phyloP scores from a whole-genome alignment of 1,140 invertebrate species.

The Euwallacea similis region DNA sequence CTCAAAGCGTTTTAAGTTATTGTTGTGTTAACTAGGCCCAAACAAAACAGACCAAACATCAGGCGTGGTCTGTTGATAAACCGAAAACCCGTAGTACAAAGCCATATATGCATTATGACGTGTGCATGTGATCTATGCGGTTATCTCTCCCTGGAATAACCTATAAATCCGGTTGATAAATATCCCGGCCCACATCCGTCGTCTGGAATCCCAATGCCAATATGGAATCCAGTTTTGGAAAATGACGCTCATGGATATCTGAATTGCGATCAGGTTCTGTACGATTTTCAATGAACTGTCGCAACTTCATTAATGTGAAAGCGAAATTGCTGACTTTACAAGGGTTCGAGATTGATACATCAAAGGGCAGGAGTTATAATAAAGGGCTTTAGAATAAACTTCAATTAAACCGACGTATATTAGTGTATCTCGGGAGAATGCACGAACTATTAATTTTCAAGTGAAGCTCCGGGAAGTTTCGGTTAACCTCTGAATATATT shows the following conservation, averaged over 20 bases:
- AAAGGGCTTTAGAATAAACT: constrained; percentile 8
- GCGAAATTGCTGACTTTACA: not conserved
- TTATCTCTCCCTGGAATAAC: not conserved
- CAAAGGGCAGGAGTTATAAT: constrained; percentile 1
- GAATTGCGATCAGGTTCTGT: not conserved
- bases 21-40: no score
- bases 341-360: not conserved
- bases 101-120: not conserved
- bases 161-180: constrained; percentile 4
- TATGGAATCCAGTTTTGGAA: constrained; percentile 6
- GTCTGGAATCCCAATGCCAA: constrained; percentile 1
- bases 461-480: constrained; percentile 11
- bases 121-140: not conserved
- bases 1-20: not conserved
- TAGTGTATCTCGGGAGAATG: constrained; percentile 3
- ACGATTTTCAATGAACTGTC: not conserved
- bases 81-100: not conserved
- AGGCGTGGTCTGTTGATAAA: no score
- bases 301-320: not conserved
- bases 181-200: constrained; percentile 5
- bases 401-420: constrained; percentile 7
- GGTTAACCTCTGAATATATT: constrained; percentile 9
- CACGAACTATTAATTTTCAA: constrained; percentile 13
- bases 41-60: no score
- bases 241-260: not conserved